Base-by-base conservation (phyloP, 2,113 vertebrate species). In the Rhadina sibilatrix region DNA sequence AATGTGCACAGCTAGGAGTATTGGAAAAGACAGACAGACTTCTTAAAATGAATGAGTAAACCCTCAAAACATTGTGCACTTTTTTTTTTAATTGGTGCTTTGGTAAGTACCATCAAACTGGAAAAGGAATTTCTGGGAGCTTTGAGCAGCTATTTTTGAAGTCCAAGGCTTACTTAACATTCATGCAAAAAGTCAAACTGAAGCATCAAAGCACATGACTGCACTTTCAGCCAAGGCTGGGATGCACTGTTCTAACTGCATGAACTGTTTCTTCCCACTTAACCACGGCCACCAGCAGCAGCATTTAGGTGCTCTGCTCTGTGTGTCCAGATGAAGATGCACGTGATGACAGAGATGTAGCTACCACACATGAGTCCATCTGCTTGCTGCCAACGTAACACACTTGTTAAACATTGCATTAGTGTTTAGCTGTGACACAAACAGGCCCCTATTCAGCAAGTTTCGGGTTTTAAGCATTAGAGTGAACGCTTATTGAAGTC, bases 351-450 rank as follows among this genome's bases (percentile, higher is more conserved):
- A 60, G 4, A 84, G 85, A 92, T 69, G 60, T 31, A 69, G 65
- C 22, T 76, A 68, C 86, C 69, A 65, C 27, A 90, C 44, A 35
- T 8, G 56, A 90, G 50, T 74, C 88, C 78, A 94, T 38, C 69
- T 60, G 82, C 87, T 95, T 61, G 15, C 95, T 94, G 95, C 77
- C 94, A 88, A 12, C 44, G 33, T 81, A 79, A 93, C 53, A 47
- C 5, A n/a, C 60, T 71, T 53, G 42, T 85, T 72, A 92, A 87
- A 89, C 65, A 71, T 4, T 79, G 53, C 28, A 49, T 68, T 44
- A 42, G 11, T 27, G 52, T 65, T 71, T 68, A 84, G 74, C 9
- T 69, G 44, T 22, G 53, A 59, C 49, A 69, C 22, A 57, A 93
- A 68, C 31, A 49, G 59, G 19, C 35, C 81, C n/a, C 49, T 33